Conservation (phyloP, 2,113 vertebrate species). For the Aptenodytes patagonicus region DNA sequence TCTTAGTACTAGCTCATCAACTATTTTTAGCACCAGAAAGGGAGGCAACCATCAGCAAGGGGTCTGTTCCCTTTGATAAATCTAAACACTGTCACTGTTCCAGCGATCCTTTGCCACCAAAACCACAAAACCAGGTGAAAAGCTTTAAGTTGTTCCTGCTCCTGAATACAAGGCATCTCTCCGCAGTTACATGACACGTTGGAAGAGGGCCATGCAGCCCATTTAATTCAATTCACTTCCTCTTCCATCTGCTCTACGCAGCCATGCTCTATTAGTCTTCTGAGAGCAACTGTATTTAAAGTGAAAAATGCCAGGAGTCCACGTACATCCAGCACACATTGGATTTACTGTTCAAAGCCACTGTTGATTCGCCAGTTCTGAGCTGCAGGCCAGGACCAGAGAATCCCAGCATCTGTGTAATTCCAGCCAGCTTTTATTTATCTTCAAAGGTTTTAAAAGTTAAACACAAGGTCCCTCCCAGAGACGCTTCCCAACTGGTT, state of each 20-base stretch:
- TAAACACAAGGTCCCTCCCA: neutral
- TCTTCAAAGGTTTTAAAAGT: neutral
- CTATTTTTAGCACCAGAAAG: slow-evolving; percentile 13
- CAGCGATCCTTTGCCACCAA: neutral
- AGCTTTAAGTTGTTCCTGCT: neutral
- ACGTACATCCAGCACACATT: neutral
- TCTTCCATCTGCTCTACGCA: neutral
- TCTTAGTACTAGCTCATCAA: neutral
- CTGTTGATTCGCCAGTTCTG: neutral
- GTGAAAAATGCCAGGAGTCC: neutral
- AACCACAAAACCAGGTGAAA: neutral
- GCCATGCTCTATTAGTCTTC: neutral
- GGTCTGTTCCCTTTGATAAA: neutral
- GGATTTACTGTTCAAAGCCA: neutral
- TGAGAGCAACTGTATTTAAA: slow-evolving; percentile 36
- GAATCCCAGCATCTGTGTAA: neutral
- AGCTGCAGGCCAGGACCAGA: neutral
- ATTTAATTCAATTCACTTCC: slow-evolving; percentile 39
- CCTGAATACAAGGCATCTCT: neutral
- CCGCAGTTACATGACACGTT: neutral
- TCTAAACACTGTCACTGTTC: neutral
- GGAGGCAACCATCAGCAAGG: neutral
- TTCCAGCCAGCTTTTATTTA: neutral
- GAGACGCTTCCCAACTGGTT: neutral
- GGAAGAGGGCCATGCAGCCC: neutral